These are phyloP conservation scores for Stegastes partitus DNA, from an alignment of 2,113 vertebrate genomes.

Conservation along the genomic window DNA sequence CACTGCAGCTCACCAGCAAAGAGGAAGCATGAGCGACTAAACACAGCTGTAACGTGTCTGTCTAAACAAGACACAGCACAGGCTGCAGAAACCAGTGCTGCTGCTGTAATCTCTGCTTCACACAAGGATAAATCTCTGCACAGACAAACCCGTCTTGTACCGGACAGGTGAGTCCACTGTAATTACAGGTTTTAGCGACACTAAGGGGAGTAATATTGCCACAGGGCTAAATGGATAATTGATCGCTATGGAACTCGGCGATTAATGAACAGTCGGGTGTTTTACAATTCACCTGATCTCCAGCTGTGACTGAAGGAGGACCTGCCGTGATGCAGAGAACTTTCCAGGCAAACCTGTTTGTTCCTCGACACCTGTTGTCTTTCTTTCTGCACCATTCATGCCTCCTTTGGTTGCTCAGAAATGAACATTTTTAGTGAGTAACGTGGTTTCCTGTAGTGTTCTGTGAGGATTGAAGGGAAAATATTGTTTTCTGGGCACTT, in stretches of 20 bases:
- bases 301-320: conserved; percentile 23
- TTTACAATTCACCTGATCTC: conserved; percentile 46
- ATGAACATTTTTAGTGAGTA: background rate
- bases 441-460: background rate
- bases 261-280: conserved; percentile 31
- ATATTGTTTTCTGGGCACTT: too few relatives aligned
- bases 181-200: conserved; percentile 24
- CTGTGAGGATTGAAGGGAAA: too few relatives aligned
- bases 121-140: background rate
- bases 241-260: conserved; percentile 30
- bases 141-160: background rate
- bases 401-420: background rate
- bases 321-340: conserved; percentile 4
- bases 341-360: background rate
- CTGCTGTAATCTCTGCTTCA: background rate
- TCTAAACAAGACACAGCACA: too few relatives aligned
- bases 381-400: background rate
- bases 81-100: background rate
- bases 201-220: background rate
- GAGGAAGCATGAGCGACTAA: too few relatives aligned
- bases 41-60: too few relatives aligned
- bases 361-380: conserved; percentile 9
- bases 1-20: too few relatives aligned
- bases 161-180: conserved; percentile 27
- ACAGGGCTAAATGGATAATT: conserved; percentile 19